Base-by-base conservation (phyloP, 2,888 invertebrate genomes). In the Gandaritis pyraliata region DNA sequence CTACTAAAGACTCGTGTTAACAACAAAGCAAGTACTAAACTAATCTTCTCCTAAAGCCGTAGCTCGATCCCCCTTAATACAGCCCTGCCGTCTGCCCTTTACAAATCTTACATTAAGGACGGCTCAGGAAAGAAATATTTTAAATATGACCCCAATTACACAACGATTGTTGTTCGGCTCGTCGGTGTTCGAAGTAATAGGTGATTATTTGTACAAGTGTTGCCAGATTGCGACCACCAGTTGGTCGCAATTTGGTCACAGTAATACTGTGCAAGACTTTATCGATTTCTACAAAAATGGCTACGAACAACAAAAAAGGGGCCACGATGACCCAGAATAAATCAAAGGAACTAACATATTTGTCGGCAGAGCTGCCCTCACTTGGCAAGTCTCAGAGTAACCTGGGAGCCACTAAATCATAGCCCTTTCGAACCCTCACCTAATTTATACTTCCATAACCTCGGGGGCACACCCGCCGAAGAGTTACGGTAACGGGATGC, bases 361-460 rank as follows among this genome's bases (percentile, higher is more conserved):
- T 50, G 49, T 54, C 33, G 49, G 36, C 41, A 5, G 36, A 49
- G 39, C 58, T 55, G 53, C 49, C 58, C 50, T 58, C 53, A 58
- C 53, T 62, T 53, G 18, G 58, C 54, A 48, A 51, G 49, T 58
- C 62, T 59, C n/a, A n/a, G n/a, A n/a, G n/a, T n/a, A n/a, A 63
- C 63, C 63, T 58, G 58, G 23, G 57, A 46, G 33, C 43, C 58
- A 15, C 30, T 63, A 59, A 55, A 63, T 63, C 63, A 63, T 63
- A 52, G 39, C 55, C 58, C 58, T 52, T 58, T 51, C 58, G 58
- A 58, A 58, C 62, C 62, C 58, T 63, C 48, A 59, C 63, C 63
- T 59, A 63, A 63, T 63, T 58, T 63, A 63, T 63, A 59, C 47
- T 59, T 55, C 63, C 55, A 63, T 63, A 63, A 63, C 55, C 55